These are phyloP conservation scores for Oligia fasciuncula DNA, from an alignment of 2,888 invertebrate species.

Conservation along the genomic window DNA sequence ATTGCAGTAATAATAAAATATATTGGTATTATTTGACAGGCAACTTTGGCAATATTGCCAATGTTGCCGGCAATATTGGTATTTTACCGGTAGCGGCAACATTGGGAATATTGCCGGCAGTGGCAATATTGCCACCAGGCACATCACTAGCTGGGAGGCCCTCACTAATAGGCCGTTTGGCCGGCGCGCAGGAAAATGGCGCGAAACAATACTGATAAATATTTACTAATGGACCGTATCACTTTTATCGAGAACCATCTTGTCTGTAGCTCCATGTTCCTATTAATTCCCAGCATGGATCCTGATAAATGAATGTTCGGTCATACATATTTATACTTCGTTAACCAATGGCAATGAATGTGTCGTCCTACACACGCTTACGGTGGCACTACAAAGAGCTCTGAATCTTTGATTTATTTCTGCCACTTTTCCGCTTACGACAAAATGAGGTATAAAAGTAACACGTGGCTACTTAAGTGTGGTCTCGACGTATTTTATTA, in stretches of 20 bases:
- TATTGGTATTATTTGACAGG: too few relatives aligned
- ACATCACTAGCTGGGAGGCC: too few relatives aligned
- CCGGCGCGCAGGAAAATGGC: constrained; percentile 40
- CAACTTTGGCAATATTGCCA: too few relatives aligned
- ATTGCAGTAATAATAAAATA: too few relatives aligned
- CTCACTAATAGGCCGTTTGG: constrained; percentile 33
- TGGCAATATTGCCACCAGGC: too few relatives aligned
- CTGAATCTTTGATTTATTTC: constrained; percentile 56
- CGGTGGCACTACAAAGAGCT: constrained; percentile 41
- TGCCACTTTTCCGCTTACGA: constrained; percentile 45
- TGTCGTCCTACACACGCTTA: constrained; percentile 28
- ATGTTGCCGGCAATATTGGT: too few relatives aligned
- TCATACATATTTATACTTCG: constrained; percentile 51
- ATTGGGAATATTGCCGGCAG: too few relatives aligned
- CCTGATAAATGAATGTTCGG: constrained; percentile 34
- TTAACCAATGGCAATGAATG: constrained; percentile 50
- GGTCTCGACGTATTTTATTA: constrained; percentile 40
- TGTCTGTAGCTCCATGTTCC: constrained; percentile 27
- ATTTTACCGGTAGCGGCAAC: too few relatives aligned
- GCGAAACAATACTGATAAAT: constrained; percentile 55
- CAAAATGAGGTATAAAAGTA: constrained; percentile 47
- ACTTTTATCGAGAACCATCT: constrained; percentile 27
- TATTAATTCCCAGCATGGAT: constrained; percentile 26
- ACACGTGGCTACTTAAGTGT: constrained; percentile 40
- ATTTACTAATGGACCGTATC: constrained; percentile 44